A percentile compares a stretch with the other conserved stretches of the same genome.
Evolutionary conservation across 2,797 vertebrate species (phyloP).

Genomic region (Takifugu ocellatus): DNA sequence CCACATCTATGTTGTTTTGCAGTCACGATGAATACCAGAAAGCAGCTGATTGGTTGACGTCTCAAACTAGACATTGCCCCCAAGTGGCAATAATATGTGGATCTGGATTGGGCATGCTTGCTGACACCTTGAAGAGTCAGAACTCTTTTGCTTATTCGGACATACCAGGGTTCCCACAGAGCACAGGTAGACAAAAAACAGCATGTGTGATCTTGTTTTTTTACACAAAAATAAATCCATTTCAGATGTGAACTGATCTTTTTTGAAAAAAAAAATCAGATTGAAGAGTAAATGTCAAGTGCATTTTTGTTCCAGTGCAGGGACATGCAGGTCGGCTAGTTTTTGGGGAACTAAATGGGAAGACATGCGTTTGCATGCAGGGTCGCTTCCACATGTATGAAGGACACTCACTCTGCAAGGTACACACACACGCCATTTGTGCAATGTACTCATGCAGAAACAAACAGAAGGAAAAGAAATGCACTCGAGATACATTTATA

Average conservation of each 20-base stretch:
- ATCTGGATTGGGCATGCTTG: conserved; percentile 79
- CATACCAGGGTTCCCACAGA: conserved; percentile 82
- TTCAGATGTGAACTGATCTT: too few relatives aligned
- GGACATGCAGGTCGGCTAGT: conserved; percentile 81
- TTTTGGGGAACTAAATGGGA: conserved; percentile 80
- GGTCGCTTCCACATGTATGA: conserved; percentile 85
- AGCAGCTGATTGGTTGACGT: conserved; percentile 78
- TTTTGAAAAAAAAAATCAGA: too few relatives aligned
- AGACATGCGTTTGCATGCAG: conserved; percentile 82
- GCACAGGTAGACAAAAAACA: conserved; percentile 73
- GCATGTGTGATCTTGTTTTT: too few relatives aligned
- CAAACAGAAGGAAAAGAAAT: too few relatives aligned
- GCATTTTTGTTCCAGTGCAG: conserved; percentile 56
- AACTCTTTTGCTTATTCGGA: conserved; percentile 76
- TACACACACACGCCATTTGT: conserved; percentile 27
- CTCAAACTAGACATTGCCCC: conserved; percentile 77
- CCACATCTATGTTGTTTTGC: background rate
- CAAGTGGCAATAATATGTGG: conserved; percentile 83
- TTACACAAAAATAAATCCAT: too few relatives aligned
- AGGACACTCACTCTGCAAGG: conserved; percentile 80
- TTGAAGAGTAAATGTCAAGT: too few relatives aligned
- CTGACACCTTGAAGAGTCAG: conserved; percentile 72
- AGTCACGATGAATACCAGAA: conserved; percentile 80
- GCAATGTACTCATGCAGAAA: too few relatives aligned
- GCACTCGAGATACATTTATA: too few relatives aligned